Evolutionary conservation across 92 coral and sea anemone genomes (phyloP).

Genomic region (Anthopleura xanthogrammica): DNA sequence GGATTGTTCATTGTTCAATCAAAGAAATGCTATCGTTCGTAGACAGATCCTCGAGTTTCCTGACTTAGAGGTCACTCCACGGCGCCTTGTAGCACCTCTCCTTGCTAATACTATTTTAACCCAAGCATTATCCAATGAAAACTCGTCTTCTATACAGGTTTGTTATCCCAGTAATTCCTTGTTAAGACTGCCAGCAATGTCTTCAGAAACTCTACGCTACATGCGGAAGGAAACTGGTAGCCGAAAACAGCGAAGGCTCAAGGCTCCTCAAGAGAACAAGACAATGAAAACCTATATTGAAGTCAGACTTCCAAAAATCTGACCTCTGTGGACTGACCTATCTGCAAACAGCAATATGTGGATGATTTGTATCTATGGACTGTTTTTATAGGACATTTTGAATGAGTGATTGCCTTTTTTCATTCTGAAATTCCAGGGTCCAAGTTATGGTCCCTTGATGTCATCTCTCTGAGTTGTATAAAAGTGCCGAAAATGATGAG

Average conservation of each 20-base stretch:
- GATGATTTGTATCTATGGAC: too few species aligned
- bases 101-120: conserved; percentile 59
- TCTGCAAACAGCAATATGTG: not conserved
- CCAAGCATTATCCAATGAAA: not conserved
- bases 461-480: too few species aligned
- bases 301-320: conserved; percentile 78
- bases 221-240: conserved; percentile 84
- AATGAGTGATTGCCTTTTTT: too few species aligned
- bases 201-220: conserved; percentile 66
- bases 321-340: not conserved
- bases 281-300: conserved; percentile 71
- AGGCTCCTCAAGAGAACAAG: conserved; percentile 35
- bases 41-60: conserved; percentile 75
- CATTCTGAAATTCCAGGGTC: too few species aligned
- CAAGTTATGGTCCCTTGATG: too few species aligned
- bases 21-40: conserved; percentile 60
- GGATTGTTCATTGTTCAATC: conserved; percentile 59
- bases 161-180: conserved; percentile 16
- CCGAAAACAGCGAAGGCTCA: conserved; percentile 50
- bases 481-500: too few species aligned
- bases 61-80: conserved; percentile 75
- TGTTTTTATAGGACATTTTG: too few species aligned
- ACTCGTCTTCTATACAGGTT: conserved; percentile 8
- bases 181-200: conserved; percentile 57
- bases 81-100: conserved; percentile 73